A percentile compares a stretch with the other conserved stretches of the same genome.
phyloP scores from a whole-genome alignment of 2,888 invertebrate species.

The Meloe dianella region DNA sequence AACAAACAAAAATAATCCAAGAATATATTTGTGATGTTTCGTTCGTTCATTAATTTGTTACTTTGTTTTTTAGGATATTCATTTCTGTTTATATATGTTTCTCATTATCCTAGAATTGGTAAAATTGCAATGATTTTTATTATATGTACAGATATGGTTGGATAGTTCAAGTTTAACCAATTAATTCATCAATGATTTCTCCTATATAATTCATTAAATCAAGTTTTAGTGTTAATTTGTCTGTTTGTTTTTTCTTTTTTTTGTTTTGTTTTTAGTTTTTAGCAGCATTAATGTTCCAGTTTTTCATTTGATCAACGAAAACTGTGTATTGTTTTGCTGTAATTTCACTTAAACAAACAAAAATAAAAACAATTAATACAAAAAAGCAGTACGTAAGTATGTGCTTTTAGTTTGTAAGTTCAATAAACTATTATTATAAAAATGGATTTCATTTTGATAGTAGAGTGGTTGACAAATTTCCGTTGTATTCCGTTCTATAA shows the following conservation, averaged over 20 bases:
- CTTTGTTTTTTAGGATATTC: background rate
- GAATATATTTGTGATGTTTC: constrained; percentile 10
- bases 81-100: constrained; percentile 1
- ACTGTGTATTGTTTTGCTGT: constrained; percentile 46
- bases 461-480: background rate
- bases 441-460: background rate
- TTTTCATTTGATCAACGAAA: constrained; percentile 31
- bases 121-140: background rate
- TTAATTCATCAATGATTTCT: background rate
- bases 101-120: background rate
- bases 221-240: constrained; percentile 45
- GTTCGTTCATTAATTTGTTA: background rate
- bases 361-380: background rate
- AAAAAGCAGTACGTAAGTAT: constrained; percentile 49
- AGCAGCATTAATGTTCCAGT: constrained; percentile 40
- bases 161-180: background rate
- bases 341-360: constrained; percentile 38
- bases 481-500: background rate
- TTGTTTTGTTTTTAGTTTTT: constrained; percentile 30
- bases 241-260: no score
- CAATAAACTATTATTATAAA: constrained; percentile 50
- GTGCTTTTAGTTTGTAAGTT: constrained; percentile 53
- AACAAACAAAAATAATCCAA: background rate
- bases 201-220: constrained; percentile 39
- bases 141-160: background rate